A percentile compares a stretch with the other conserved stretches of the same genome.
Evolutionary conservation across 2,797 vertebrate genomes (phyloP).

Genomic region (Sebastes diaconus): DNA sequence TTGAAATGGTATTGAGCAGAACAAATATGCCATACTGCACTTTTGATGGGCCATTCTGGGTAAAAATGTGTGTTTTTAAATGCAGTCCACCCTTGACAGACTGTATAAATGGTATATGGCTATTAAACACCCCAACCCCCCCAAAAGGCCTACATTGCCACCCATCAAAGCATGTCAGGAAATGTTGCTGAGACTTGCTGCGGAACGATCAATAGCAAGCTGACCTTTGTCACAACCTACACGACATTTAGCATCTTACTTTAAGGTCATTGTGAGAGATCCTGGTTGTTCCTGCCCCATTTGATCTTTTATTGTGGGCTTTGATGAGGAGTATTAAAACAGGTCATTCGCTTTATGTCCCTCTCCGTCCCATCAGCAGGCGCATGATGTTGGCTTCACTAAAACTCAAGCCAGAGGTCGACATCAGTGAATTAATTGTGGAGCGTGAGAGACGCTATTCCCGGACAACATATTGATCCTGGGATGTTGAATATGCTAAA

Average conservation of each 20-base stretch:
- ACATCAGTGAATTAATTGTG: constrained; percentile 74
- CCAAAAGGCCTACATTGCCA: neutral
- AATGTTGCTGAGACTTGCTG: constrained; percentile 42
- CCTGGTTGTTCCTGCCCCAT: constrained; percentile 50
- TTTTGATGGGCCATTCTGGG: neutral
- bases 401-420: constrained; percentile 77
- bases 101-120: neutral
- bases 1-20: neutral
- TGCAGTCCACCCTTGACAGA: neutral
- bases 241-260: constrained; percentile 40
- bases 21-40: neutral
- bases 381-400: constrained; percentile 63
- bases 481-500: constrained; percentile 77
- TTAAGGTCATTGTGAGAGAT: constrained; percentile 60
- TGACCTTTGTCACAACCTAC: constrained; percentile 63
- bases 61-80: neutral
- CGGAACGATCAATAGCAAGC: constrained; percentile 47
- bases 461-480: constrained; percentile 75
- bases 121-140: neutral
- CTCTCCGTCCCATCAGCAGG: constrained; percentile 62
- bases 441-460: constrained; percentile 49
- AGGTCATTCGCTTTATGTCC: constrained; percentile 63
- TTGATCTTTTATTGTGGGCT: constrained; percentile 58
- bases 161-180: constrained; percentile 28
- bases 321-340: constrained; percentile 65